Evolutionary conservation across 2,888 invertebrate species (phyloP).

Genomic region (Tenthredo mesomela): DNA sequence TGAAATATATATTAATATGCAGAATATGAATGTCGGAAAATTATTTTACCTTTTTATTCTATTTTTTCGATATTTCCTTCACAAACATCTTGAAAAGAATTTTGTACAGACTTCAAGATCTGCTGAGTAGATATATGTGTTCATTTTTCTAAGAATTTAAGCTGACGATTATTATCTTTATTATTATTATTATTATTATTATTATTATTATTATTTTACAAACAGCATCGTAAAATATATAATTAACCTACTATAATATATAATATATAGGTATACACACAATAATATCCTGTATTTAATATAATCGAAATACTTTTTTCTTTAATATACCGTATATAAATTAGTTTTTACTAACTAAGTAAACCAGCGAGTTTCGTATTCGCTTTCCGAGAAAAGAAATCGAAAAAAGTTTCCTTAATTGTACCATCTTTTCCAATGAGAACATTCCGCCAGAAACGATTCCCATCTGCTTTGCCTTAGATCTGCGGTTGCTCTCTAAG

Average conservation of each 20-base stretch:
- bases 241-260: too few species aligned
- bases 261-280: not conserved
- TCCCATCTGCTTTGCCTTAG: not conserved
- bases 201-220: not conserved
- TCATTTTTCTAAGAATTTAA: not conserved
- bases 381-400: slow-evolving; percentile 7
- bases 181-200: not conserved
- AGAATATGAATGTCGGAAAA: slow-evolving; percentile 12
- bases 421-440: slow-evolving; percentile 20
- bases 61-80: not conserved
- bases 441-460: not conserved
- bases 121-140: not conserved
- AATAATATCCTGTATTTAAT: not conserved
- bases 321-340: slow-evolving; percentile 28
- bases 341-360: slow-evolving; percentile 13
- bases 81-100: not conserved
- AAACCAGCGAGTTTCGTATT: not conserved
- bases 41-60: not conserved
- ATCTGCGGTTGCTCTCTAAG: not conserved
- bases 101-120: not conserved
- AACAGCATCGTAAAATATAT: not conserved
- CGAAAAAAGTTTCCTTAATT: slow-evolving; percentile 33
- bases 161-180: not conserved
- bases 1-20: not conserved
- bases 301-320: not conserved